These are phyloP conservation scores for Caranx melampygus DNA, from an alignment of 2,113 vertebrate genomes.

Conservation along the genomic window DNA sequence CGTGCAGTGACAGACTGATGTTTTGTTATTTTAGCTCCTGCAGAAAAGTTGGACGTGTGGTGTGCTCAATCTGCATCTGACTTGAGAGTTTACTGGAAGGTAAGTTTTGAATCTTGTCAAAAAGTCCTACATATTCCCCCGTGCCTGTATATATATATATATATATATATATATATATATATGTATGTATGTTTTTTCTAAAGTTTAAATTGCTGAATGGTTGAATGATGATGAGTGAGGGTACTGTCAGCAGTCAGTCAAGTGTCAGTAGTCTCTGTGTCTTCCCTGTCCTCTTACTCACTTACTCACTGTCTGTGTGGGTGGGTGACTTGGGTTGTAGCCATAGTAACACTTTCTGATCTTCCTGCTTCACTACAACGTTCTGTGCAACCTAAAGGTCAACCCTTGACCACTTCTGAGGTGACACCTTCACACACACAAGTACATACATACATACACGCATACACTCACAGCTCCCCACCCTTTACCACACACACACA, in stretches of 20 bases:
- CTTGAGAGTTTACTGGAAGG: conserved; percentile 76
- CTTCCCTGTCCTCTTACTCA: conserved; percentile 1
- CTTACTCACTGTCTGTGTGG: conserved; percentile 22
- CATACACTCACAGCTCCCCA: neutral
- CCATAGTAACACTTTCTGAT: conserved; percentile 48
- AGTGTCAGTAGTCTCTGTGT: conserved; percentile 2
- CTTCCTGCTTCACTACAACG: conserved; percentile 22
- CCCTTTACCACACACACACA: neutral
- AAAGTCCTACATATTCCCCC: neutral
- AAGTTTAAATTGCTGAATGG: neutral
- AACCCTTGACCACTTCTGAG: conserved; percentile 58
- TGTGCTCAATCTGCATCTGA: conserved; percentile 32
- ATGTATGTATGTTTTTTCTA: neutral
- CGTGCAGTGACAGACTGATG: neutral
- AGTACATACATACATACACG: neutral
- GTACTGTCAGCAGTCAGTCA: neutral
- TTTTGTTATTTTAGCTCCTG: conserved; percentile 67
- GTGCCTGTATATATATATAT: too few species aligned
- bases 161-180: too few species aligned
- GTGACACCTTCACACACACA: neutral
- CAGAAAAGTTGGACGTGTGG: conserved; percentile 78
- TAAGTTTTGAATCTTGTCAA: conserved; percentile 20
- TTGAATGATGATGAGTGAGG: neutral
- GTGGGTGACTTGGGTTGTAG: conserved; percentile 14
- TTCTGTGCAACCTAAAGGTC: conserved; percentile 65